Evolutionary conservation across 2,888 invertebrate genomes (phyloP).

Genomic region (Mythimna albipuncta): DNA sequence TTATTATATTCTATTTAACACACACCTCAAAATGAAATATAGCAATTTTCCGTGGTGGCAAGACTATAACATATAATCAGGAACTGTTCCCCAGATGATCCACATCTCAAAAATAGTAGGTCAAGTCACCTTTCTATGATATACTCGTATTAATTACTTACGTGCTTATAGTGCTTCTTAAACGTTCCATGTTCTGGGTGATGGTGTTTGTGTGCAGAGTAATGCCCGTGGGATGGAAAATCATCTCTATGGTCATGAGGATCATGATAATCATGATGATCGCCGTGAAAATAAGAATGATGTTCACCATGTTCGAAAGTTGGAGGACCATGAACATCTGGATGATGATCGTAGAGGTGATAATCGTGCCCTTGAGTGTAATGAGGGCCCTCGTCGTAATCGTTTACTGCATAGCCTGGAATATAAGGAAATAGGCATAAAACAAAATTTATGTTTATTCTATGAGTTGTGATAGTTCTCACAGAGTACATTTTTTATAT

Average conservation of each 20-base stretch:
- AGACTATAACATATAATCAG: too few species aligned
- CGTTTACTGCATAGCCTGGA: conserved; percentile 79
- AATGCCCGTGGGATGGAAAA: conserved; percentile 56
- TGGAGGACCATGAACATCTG: conserved; percentile 66
- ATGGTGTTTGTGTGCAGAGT: conserved; percentile 67
- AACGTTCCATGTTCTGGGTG: conserved; percentile 70
- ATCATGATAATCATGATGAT: conserved; percentile 62
- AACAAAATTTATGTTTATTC: background rate
- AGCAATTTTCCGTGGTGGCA: background rate
- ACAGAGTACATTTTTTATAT: too few species aligned
- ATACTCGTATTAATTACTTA: conserved; percentile 66
- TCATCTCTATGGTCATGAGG: conserved; percentile 60
- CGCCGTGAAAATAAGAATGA: conserved; percentile 14
- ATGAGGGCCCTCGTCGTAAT: conserved; percentile 81
- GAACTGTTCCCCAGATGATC: background rate
- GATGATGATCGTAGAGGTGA: conserved; percentile 69
- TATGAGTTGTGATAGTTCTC: background rate
- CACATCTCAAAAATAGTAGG: background rate
- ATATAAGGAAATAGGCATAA: background rate
- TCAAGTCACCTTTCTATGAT: background rate
- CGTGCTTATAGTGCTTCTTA: conserved; percentile 81
- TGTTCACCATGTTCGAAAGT: conserved; percentile 49
- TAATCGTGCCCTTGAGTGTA: conserved; percentile 78
- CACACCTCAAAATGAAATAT: too few species aligned
- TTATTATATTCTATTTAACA: background rate